These are phyloP conservation scores for Frankliniella intonsa DNA, from an alignment of 2,888 invertebrate species.

Conservation along the genomic window DNA sequence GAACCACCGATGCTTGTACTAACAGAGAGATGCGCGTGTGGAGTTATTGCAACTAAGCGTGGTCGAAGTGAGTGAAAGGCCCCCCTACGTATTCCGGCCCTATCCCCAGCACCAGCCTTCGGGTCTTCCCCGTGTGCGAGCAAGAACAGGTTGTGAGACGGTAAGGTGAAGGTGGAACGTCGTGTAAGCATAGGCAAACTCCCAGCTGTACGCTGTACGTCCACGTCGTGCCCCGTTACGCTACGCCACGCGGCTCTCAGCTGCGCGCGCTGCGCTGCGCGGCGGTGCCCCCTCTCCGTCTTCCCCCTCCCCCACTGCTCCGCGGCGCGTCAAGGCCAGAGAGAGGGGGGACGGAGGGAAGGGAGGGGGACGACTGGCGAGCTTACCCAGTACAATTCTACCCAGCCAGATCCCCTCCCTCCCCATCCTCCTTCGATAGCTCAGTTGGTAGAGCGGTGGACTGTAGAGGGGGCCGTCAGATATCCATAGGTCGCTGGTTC, in stretches of 20 bases:
- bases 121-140: no score
- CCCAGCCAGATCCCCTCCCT: neutral
- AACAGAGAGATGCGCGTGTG: no score
- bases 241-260: neutral
- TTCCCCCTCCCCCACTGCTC: neutral
- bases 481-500: constrained; percentile 43
- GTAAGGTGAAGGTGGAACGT: no score
- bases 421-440: constrained; percentile 30
- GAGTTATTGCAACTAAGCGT: no score
- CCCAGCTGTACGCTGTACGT: no score
- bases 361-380: neutral
- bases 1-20: constrained; percentile 21
- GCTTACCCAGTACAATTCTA: neutral
- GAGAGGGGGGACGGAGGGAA: neutral
- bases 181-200: no score
- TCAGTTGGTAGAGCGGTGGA: constrained; percentile 34
- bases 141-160: no score
- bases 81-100: no score
- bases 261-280: neutral
- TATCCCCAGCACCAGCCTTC: neutral
- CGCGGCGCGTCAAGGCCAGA: neutral
- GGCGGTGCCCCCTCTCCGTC: neutral
- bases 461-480: constrained; percentile 33
- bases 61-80: no score
- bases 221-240: no score